A percentile compares a stretch with the other conserved stretches of the same genome.
phyloP scores from a whole-genome alignment of 2,888 invertebrate species.

The Tenthredo livida region DNA sequence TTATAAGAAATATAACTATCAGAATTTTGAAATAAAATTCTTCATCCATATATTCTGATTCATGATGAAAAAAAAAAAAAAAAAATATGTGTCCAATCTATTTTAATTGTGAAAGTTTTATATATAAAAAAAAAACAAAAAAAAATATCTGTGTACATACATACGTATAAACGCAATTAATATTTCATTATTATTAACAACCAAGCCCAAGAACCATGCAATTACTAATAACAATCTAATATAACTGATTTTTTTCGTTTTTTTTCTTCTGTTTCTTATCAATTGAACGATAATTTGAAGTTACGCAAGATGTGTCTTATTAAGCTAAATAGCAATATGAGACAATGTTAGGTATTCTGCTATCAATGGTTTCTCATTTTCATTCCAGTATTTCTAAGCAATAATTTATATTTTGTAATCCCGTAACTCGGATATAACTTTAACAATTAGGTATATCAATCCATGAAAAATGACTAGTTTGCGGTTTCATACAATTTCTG shows the following conservation, averaged over 20 bases:
- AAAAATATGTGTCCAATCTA: neutral
- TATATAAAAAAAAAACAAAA: neutral
- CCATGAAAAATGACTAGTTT: neutral
- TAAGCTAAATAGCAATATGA: conserved; percentile 33
- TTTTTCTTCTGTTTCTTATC: neutral
- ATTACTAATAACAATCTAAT: neutral
- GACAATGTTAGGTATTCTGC: conserved; percentile 5
- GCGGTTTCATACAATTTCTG: neutral
- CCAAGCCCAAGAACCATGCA: conserved; percentile 5
- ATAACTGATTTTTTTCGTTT: conserved; percentile 1
- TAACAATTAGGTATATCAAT: neutral
- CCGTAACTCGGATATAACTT: neutral
- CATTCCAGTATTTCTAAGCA: conserved; percentile 42
- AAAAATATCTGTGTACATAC: neutral
- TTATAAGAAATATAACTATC: conserved; percentile 16
- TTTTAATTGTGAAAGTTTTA: conserved; percentile 21
- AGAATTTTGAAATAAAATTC: conserved; percentile 9
- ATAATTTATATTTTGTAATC: conserved; percentile 30
- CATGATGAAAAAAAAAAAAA: neutral
- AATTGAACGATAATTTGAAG: neutral
- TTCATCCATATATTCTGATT: neutral
- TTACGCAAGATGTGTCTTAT: conserved; percentile 31
- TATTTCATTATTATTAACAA: conserved; percentile 10
- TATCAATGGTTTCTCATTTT: conserved; percentile 25
- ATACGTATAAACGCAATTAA: conserved; percentile 13